Base-by-base conservation (phyloP, 2,888 invertebrate genomes). In the Seladonia tumulorum region DNA sequence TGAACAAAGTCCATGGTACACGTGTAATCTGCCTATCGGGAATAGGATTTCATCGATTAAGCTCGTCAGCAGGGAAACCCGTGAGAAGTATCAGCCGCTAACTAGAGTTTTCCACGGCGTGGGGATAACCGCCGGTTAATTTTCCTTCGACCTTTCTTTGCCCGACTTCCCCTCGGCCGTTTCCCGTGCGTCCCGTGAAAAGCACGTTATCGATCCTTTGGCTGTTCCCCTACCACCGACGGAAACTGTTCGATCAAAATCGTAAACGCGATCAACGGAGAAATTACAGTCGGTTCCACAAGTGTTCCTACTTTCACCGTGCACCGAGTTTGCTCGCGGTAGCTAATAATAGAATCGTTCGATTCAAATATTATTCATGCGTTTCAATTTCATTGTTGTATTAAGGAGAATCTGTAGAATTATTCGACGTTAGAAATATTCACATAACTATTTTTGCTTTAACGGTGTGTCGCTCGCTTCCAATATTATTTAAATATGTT, bases 61-160 rank as follows among this genome's bases (percentile, higher is more conserved):
- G 39, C 12, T 66, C 29, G 47, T 45, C 25, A 22, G 22, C 5
- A 5, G 10, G n/a, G 60, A 80, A 76, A 68, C 22, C 22, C 22
- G 22, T 53, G 49, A n/a, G 76, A 66, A 45, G 45, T 76, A 66
- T 63, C 18, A 45, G 47, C 35, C 66, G 16, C 66, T 76, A 49
- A 45, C 18, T 66, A 63, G 29, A 53, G 53, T 42, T 53, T 81
- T 66, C 29, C 22, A 60, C 5, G 25, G 60, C 4, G 25, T 14
- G 60, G 25, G 25, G 60, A 60, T 60, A 60, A 60, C 35, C 35
- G 35, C 18, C 66, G 29, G 35, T 66, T 66, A 66, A 66, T 66
- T 66, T 66, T 66, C 66, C 66, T 35, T 16, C 29, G 66, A 66
- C 35, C 66, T 66, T 66, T 66, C 66, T 60, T 60, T 60, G 25